These are phyloP conservation scores for Esperia sulphurella DNA, from an alignment of 2,888 invertebrate genomes.

Conservation along the genomic window DNA sequence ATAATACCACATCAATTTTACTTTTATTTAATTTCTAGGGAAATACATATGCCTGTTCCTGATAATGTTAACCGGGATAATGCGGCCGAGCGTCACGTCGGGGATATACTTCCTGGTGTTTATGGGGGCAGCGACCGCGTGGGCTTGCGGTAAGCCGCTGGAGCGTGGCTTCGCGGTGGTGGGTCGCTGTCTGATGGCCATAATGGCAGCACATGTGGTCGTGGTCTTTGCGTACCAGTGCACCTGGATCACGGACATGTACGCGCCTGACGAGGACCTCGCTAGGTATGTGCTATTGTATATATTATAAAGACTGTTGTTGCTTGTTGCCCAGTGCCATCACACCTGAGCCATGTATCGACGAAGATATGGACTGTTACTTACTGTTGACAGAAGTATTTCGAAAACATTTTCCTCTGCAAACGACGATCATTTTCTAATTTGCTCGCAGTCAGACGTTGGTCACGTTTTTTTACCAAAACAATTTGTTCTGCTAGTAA, in stretches of 20 bases:
- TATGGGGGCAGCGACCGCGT: constrained; percentile 90
- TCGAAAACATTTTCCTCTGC: no score
- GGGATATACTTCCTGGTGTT: constrained; percentile 93
- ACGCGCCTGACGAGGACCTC: constrained; percentile 83
- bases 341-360: no score
- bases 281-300: constrained; percentile 81
- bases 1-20: background rate
- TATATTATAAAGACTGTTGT: background rate
- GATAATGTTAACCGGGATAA: constrained; percentile 85
- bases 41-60: constrained; percentile 82
- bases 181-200: constrained; percentile 84
- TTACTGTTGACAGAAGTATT: no score
- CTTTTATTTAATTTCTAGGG: constrained; percentile 57
- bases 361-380: no score
- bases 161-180: constrained; percentile 87
- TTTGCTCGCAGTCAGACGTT: no score
- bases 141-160: constrained; percentile 89
- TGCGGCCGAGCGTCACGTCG: constrained; percentile 90
- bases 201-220: constrained; percentile 87
- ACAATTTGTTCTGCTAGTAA: no score
- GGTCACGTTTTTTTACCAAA: no score
- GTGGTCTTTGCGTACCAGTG: constrained; percentile 90
- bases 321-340: no score
- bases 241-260: constrained; percentile 86
- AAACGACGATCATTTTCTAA: no score